Base-by-base conservation (phyloP, 1,140 invertebrate genomes). In the Solenopsis fugax region DNA sequence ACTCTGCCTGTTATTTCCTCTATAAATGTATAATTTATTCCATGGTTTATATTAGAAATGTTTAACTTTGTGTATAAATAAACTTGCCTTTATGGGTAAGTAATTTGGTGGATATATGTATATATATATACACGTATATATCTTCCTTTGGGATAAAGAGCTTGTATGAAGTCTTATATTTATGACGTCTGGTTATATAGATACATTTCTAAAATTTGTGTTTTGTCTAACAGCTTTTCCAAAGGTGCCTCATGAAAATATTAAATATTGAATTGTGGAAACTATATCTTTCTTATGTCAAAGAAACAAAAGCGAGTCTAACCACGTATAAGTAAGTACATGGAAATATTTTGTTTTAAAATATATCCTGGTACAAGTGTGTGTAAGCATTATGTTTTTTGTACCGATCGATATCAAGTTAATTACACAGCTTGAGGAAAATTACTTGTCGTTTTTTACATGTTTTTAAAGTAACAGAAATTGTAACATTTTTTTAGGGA, bases 211-310 rank as follows among this genome's bases (percentile, higher is more conserved):
- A 91, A 91, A 91, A 52, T 82, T 48, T 21, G 85, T 91, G 34
- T 91, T 91, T 91, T 91, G 45, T 93, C 93, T 95, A 95, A 93
- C 96, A 99, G 98, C 96, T 99, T 84, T 99, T 99, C 96, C 98
- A 99, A 96, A 96, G 99, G 88, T 99, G 99, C 96, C 96, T 99
- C 24, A 98, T 99, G 95, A 99, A 99, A 96, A 98, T 99, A 85
- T 96, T 99, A 56, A 99, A 99, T 96, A 99, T 99, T 90, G 99
- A 99, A 95, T 96, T 99, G 73, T 99, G 99, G 99, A 98, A 99
- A 94, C 96, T 99, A 18, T 99, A 99, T 95, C 96, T 99, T 54
- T 98, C 97, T 91, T 99, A 99, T 96, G 98, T 99, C 16, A 99
- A 99, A 96, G 99, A 99, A 95, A 99, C 99, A 0, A 99, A 99